These are phyloP conservation scores for Coreius guichenoti DNA, from an alignment of 2,797 vertebrate species.

Conservation along the genomic window DNA sequence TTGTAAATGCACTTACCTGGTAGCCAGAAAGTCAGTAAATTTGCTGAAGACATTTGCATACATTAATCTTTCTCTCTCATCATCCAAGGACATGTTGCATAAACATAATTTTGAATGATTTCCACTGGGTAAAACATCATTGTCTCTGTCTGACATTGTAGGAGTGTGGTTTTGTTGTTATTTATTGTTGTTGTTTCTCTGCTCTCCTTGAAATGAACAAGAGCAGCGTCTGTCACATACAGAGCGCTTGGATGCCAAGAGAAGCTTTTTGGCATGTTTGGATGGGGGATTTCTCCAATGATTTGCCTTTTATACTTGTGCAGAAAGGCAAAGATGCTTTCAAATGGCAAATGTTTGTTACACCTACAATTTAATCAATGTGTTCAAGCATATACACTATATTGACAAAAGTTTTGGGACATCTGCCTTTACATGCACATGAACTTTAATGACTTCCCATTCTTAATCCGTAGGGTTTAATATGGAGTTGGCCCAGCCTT, in stretches of 20 bases:
- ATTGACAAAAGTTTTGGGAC: no score
- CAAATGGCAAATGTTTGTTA: neutral
- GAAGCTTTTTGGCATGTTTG: constrained; percentile 26
- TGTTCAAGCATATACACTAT: neutral
- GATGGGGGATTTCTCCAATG: constrained; percentile 18
- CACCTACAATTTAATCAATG: neutral
- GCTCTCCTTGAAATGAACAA: constrained; percentile 48
- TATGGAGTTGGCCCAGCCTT: no score
- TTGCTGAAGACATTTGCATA: constrained; percentile 48
- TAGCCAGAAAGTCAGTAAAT: constrained; percentile 48
- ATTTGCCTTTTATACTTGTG: constrained; percentile 15
- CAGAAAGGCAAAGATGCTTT: neutral
- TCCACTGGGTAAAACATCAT: constrained; percentile 41
- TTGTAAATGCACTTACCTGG: constrained; percentile 45
- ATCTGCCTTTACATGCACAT: no score
- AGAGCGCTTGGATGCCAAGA: neutral
- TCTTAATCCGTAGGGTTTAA: no score
- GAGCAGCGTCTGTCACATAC: constrained; percentile 40
- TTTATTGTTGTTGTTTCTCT: constrained; percentile 41
- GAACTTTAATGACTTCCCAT: no score
- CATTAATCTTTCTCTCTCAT: constrained; percentile 54
- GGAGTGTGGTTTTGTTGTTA: neutral
- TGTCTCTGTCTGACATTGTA: constrained; percentile 44
- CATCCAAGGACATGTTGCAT: constrained; percentile 46
- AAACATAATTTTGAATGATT: constrained; percentile 55